A percentile compares a stretch with the other conserved stretches of the same genome.
Conservation (phyloP, 2,113 vertebrate genomes). For the Empidonax alnorum region DNA sequence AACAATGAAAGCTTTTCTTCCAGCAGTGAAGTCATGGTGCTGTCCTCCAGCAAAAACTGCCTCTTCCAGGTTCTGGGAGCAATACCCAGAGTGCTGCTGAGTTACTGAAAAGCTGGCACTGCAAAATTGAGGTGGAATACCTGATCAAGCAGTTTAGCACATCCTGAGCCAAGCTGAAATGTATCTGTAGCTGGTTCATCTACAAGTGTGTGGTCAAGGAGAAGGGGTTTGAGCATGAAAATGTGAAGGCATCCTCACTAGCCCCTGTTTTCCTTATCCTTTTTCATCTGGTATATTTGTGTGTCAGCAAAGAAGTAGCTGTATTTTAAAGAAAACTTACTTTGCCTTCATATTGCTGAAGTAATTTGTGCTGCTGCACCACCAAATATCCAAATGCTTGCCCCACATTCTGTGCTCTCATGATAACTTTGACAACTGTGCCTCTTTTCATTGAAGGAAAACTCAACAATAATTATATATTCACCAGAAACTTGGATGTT, state of each 20-base stretch:
- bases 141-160: background rate
- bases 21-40: conserved; percentile 36
- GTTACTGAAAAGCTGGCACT: background rate
- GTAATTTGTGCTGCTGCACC: background rate
- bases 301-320: background rate
- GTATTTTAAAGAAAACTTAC: background rate
- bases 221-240: background rate
- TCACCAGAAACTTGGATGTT: background rate
- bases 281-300: background rate
- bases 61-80: background rate
- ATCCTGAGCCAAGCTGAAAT: background rate
- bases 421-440: background rate
- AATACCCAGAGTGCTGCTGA: background rate
- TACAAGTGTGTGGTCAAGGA: background rate
- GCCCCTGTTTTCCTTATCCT: background rate
- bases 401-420: background rate
- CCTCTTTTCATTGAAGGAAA: background rate
- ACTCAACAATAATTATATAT: fast-evolving
- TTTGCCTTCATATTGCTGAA: background rate
- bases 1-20: conserved; percentile 31
- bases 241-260: background rate
- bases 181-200: background rate
- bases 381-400: background rate
- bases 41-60: background rate
- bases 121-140: background rate